Evolutionary conservation across 2,888 invertebrate genomes (phyloP), one percentile per base, ranked within the genome.

Genomic region (Odontothrips loti): DNA sequence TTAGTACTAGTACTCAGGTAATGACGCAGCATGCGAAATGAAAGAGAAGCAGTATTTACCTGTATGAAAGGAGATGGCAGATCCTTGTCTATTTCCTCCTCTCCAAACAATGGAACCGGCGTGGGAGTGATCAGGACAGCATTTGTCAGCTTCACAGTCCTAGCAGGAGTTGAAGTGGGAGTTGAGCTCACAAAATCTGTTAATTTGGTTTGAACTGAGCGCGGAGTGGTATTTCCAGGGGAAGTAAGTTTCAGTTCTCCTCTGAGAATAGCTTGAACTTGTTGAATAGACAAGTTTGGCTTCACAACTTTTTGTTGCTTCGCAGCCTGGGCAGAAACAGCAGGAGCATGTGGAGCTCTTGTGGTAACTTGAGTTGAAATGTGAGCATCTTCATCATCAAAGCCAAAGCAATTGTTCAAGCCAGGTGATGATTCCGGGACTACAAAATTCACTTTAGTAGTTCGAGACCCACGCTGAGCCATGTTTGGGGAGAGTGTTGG

Each of bases 161-260:
- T 27, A 23, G 23, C 23, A 75, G 27, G 9, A 23, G 68, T 23
- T 10, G 68, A 27, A 10, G 68, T 75, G 23, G 68, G 68, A 27
- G 68, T 75, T 27, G 68, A 75, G 27, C 68, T 27, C 8, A 75
- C 68, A 75, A 75, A 75, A 27, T 75, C 68, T 11, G 68, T 75
- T 27, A 75, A 27, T 27, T 75, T 75, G 23, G 68, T 75, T 75
- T 75, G 68, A 23, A 75, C 12, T 75, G 68, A 75, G 1, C 68
- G 23, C 1, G 68, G 68, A 27, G 68, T 75, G 12, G 4, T 12
- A 75, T 27, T 23, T 12, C 23, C 68, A 27, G 68, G 68, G 1
- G 68, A 75, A 12, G 68, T 27, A 10, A 75, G 27, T 27, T 27
- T 23, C 9, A 23, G 0, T 27, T 75, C 23, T 27, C 68, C 68